These are phyloP conservation scores for Pseudococcus longispinus DNA, from an alignment of 2,888 invertebrate species.

Conservation along the genomic window DNA sequence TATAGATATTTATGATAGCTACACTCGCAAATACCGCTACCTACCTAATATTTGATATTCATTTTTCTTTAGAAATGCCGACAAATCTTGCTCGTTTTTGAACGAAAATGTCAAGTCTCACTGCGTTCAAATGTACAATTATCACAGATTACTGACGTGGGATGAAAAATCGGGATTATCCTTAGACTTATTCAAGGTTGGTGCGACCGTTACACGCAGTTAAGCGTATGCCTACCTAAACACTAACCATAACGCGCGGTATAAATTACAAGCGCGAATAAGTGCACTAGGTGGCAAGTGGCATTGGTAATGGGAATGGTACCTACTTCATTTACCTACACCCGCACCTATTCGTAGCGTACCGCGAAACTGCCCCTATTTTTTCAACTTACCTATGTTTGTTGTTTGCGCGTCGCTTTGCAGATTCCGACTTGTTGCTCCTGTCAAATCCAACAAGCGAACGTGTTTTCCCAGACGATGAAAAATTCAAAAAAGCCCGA, in stretches of 20 bases:
- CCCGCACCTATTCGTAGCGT: no score
- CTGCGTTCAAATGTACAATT: constrained; percentile 83
- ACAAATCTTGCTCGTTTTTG: constrained; percentile 78
- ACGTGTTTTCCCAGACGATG: not conserved
- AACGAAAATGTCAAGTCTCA: constrained; percentile 81
- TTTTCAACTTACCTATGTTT: not conserved
- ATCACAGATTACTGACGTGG: constrained; percentile 82
- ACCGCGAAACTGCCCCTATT: no score
- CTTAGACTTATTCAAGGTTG: constrained; percentile 83
- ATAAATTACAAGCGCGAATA: no score
- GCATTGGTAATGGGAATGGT: no score
- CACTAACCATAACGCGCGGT: no score
- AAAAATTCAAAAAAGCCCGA: constrained; percentile 57
- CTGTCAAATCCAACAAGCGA: constrained; percentile 69
- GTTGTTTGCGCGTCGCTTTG: no score
- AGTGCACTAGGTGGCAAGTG: no score
- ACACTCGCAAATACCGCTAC: no score
- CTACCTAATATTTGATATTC: no score
- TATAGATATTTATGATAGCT: no score
- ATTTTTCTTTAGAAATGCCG: constrained; percentile 70
- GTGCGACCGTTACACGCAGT: no score
- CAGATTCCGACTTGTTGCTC: constrained; percentile 82
- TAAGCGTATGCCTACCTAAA: not conserved
- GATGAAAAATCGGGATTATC: constrained; percentile 80
- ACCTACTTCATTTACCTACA: no score